A percentile compares a stretch with the other conserved stretches of the same genome.
Conservation (phyloP, 2,797 vertebrate genomes). For the Cyprinodon diabolis region DNA sequence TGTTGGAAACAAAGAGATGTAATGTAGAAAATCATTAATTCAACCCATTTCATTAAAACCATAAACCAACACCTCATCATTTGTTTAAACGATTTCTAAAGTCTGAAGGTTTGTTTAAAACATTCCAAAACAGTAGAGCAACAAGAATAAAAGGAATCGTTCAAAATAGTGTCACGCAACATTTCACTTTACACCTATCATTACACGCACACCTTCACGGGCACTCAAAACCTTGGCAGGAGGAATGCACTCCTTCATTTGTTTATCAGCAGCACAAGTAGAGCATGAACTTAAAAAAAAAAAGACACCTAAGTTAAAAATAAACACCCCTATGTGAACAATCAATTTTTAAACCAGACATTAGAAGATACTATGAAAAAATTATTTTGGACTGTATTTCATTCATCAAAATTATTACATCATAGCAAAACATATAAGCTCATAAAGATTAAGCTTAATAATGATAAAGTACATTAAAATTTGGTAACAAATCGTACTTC, state of each 20-base stretch:
- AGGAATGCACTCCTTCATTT: conserved; percentile 54
- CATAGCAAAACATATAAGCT: background rate
- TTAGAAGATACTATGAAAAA: background rate
- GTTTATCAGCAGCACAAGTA: conserved; percentile 60
- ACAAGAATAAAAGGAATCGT: conserved; percentile 45
- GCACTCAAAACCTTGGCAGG: conserved; percentile 35
- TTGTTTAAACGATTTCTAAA: background rate
- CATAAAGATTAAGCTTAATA: background rate
- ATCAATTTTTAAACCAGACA: conserved; percentile 7
- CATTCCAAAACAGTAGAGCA: conserved; percentile 22
- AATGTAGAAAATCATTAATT: background rate
- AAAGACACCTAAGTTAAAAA: conserved; percentile 20
- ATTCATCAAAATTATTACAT: background rate
- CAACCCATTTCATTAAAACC: background rate
- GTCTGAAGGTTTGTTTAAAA: conserved; percentile 15
- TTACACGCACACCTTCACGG: conserved; percentile 1
- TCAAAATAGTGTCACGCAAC: conserved; percentile 51
- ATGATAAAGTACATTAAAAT: background rate
- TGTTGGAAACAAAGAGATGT: no score
- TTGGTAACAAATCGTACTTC: background rate
- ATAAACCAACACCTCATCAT: background rate
- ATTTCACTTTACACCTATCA: conserved; percentile 53
- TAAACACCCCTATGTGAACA: conserved; percentile 24
- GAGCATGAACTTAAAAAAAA: conserved; percentile 29
- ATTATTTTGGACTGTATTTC: background rate